These are phyloP conservation scores for Antennarius striatus DNA, from an alignment of 2,113 vertebrate genomes.

Conservation along the genomic window DNA sequence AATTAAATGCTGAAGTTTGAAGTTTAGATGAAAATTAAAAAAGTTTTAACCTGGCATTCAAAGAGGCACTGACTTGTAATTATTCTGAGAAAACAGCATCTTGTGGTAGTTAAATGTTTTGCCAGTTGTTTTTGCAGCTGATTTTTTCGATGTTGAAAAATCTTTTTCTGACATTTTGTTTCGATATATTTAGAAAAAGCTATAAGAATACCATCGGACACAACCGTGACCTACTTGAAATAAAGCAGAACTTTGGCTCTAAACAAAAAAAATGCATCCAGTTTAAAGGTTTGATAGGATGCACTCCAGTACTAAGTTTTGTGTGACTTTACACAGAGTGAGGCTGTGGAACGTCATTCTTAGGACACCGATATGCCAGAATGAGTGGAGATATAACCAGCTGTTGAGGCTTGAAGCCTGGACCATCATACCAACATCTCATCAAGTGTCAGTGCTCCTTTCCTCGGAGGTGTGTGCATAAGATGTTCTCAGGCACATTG, in stretches of 20 bases:
- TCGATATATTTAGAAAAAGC: too few species aligned
- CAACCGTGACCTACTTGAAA: too few species aligned
- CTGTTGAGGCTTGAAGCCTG: not conserved
- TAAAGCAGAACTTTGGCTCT: not conserved
- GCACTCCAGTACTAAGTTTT: not conserved
- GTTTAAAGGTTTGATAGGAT: not conserved
- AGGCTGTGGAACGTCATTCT: not conserved
- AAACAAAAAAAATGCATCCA: not conserved
- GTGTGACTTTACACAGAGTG: not conserved
- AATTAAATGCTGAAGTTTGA: slow-evolving; percentile 6
- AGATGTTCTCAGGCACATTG: not conserved
- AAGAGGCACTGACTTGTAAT: too few species aligned
- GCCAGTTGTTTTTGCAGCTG: too few species aligned
- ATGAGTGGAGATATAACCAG: too few species aligned
- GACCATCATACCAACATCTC: not conserved
- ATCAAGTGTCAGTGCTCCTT: not conserved
- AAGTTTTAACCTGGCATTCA: too few species aligned
- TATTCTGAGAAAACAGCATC: not conserved
- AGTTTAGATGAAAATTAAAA: slow-evolving; percentile 5
- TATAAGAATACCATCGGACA: too few species aligned
- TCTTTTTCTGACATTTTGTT: too few species aligned
- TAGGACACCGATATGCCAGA: too few species aligned
- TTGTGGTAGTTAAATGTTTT: not conserved
- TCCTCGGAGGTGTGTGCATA: not conserved
- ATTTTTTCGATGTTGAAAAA: too few species aligned